Percentiles rank a stretch among this genome's conserved stretches.
phyloP scores from a whole-genome alignment of 1,140 invertebrate genomes.

The Zaprionus africanus region DNA sequence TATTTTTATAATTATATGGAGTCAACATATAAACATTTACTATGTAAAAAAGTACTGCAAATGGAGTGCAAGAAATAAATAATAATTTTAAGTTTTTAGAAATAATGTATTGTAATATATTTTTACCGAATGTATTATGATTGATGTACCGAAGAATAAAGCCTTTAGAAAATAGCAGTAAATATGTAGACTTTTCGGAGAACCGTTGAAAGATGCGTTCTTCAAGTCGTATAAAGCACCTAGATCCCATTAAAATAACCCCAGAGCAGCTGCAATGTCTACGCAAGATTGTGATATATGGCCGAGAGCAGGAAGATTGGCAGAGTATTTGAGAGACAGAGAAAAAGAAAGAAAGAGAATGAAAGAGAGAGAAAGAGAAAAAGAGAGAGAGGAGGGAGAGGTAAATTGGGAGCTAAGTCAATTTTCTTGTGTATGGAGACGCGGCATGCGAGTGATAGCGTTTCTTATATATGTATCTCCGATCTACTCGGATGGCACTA shows the following conservation, averaged over 20 bases:
- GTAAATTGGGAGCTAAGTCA: constrained; percentile 14
- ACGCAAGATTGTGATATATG: constrained; percentile 11
- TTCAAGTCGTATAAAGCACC: background rate
- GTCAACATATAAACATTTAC: too few species aligned
- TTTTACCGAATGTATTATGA: too few species aligned
- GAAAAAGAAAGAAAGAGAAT: background rate
- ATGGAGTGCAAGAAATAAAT: too few species aligned
- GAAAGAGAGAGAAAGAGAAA: background rate
- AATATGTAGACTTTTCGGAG: background rate
- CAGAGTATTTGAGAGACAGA: background rate
- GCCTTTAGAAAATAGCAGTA: too few species aligned
- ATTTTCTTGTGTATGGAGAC: constrained; percentile 45
- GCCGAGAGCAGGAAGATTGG: background rate
- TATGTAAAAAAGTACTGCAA: too few species aligned
- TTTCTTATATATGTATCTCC: constrained; percentile 27
- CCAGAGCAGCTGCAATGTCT: constrained; percentile 14
- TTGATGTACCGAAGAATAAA: too few species aligned
- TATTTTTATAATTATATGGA: too few species aligned
- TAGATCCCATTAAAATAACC: constrained; percentile 4
- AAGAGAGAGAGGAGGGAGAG: background rate
- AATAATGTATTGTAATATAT: too few species aligned
- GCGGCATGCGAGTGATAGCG: constrained; percentile 38
- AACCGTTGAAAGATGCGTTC: constrained; percentile 1
- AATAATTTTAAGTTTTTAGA: too few species aligned
- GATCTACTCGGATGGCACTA: constrained; percentile 17